Base-by-base conservation (phyloP, 2,797 vertebrate species). In the Myotis findleyi region DNA sequence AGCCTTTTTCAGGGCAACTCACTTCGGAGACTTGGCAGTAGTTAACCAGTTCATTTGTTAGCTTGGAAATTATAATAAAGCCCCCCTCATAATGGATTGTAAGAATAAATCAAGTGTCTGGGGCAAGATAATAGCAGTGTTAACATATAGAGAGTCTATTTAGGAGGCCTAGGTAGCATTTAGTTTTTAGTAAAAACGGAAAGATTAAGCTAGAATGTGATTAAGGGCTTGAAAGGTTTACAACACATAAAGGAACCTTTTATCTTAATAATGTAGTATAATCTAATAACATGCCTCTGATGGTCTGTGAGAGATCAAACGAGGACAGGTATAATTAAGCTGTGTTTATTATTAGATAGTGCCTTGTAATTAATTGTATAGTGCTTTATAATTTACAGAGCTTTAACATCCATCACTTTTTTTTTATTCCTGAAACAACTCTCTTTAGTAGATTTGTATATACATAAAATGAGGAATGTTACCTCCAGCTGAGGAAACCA, bases 161-260 rank as follows among this genome's bases (percentile, higher is more conserved):
- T 64, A 2, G 14, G 20, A 84, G 73, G 23, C 64, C 86, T 66
- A 5, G 6, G 75, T 86, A 53, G 82, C 82, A 41, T 92, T 93
- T 79, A 33, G 49, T 64, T 69, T 88, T 84, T 91, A 89, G 85
- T 77, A 91, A 95, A 95, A 89, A 77, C 14, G 17, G 38, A 89
- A 91, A 79, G 87, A 69, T 86, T 96, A 88, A 73, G 47, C 76
- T 66, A n/a, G 25, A 57, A 0, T 84, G 62, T 90, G 85, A 71
- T 95, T 85, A 92, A 71, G 57, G 12, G 12, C 93, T 98, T 97
- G 82, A 87, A 89, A 95, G 88, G 59, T 96, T 96, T 95, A 62
- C 94, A 87, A 76, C 38, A 73, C 23, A 27, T 62, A 69, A 92
- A 95, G 49, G 44, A 88, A 47, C 57, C 93, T 94, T 96, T 95